These are phyloP conservation scores for Laothoe populi DNA, from an alignment of 2,888 invertebrate genomes.

Conservation along the genomic window DNA sequence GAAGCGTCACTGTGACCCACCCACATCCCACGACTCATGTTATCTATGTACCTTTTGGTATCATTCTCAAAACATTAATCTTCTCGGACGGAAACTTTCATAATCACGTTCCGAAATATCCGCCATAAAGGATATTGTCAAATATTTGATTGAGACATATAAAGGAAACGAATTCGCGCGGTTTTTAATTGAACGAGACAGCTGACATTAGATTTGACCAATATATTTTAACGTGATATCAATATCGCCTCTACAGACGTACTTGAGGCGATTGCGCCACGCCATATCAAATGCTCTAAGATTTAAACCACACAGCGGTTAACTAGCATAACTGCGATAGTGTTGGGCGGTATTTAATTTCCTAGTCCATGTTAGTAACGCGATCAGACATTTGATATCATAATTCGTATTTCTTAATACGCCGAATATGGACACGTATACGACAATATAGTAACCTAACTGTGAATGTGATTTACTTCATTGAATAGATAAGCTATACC, in stretches of 20 bases:
- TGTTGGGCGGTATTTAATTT: conserved; percentile 63
- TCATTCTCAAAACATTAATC: background rate
- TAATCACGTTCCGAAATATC: conserved; percentile 4
- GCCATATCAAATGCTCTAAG: conserved; percentile 63
- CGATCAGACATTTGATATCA: conserved; percentile 65
- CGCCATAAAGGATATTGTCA: conserved; percentile 10
- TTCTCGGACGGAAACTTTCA: background rate
- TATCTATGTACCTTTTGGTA: background rate
- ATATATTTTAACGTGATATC: conserved; percentile 46
- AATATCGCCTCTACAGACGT: conserved; percentile 40
- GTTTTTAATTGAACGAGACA: conserved; percentile 32
- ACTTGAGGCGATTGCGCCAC: conserved; percentile 60
- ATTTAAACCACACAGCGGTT: conserved; percentile 68
- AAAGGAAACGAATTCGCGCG: conserved; percentile 30
- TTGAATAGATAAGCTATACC: conserved; percentile 10
- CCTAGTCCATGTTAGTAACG: conserved; percentile 65
- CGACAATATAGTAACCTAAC: conserved; percentile 1
- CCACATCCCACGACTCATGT: background rate
- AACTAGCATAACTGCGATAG: conserved; percentile 46
- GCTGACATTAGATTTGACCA: conserved; percentile 48
- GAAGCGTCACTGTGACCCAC: background rate
- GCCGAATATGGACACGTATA: conserved; percentile 2
- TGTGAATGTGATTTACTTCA: conserved; percentile 3
- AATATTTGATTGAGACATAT: conserved; percentile 32
- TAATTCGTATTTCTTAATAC: conserved; percentile 51